Evolutionary conservation across 2,888 invertebrate genomes (phyloP), one percentile per base, ranked within the genome.

Genomic region (Steromphala cineraria): DNA sequence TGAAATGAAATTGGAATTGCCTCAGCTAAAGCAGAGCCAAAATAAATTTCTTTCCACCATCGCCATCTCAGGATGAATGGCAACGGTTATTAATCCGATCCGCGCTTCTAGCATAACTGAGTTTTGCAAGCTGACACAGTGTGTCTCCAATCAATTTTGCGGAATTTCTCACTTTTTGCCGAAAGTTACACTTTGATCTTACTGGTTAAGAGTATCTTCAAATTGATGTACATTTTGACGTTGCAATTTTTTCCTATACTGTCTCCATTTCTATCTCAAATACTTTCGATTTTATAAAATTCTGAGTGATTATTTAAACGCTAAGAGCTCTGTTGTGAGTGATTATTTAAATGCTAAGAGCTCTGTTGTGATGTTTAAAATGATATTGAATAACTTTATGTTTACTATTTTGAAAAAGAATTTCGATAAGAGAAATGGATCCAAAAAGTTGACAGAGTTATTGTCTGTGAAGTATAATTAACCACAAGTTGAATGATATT

Each of bases 1-100:
- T 75, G 79, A 77, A 79, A 81, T 81, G 81, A 79, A 81, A 79
- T 79, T 79, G 79, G 53, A 79, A 81, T 67, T 62, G 55, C 52
- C 52, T 13, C 10, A 24, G 36, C 79, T n/a, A 53, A 36, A 71
- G 74, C 74, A 74, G 31, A 53, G 53, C 55, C 53, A 71, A 80
- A 76, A 80, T 76, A 76, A 76, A 76, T 76, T 76, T 76, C 53
- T 55, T 76, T 76, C 75, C 55, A 36, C 53, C 36, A 75, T 75
- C 24, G 13, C 46, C 21, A 24, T 21, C 52, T 28, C 1, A 55
- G 31, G 55, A 76, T 76, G 55, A 76, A 76, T 76, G 55, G 53
- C 55, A 21, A 28, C n/a, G 55, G 76, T 76, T 76, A 76, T 76
- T 76, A 76, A 31, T 76, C 31, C 36, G 76, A 24, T 55, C 55